These are phyloP conservation scores for Drosophila flavopinicola DNA, from an alignment of 2,888 invertebrate species.

Conservation along the genomic window DNA sequence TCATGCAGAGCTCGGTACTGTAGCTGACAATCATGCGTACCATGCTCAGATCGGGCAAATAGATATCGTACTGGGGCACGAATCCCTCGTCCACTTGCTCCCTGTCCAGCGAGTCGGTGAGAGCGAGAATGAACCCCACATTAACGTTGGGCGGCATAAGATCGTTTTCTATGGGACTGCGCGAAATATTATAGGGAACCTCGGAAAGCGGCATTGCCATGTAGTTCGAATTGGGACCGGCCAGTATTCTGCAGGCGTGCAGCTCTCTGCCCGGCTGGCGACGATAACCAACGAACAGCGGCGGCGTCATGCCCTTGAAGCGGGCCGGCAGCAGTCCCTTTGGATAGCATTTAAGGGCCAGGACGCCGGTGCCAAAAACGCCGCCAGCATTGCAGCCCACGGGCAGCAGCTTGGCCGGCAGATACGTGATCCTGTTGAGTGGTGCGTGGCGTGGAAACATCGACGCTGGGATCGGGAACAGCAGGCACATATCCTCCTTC, in stretches of 20 bases:
- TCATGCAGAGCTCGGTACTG: not conserved
- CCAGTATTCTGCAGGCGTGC: no score
- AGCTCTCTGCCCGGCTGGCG: no score
- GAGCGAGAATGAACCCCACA: constrained; percentile 1
- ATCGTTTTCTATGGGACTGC: no score
- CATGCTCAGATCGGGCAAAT: constrained; percentile 23
- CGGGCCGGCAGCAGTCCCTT: not conserved
- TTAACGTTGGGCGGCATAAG: not conserved
- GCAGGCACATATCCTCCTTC: not conserved
- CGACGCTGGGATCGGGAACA: constrained; percentile 23
- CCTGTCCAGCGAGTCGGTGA: not conserved
- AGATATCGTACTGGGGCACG: not conserved
- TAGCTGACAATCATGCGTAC: not conserved
- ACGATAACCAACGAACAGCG: constrained; percentile 41
- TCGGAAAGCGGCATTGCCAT: no score
- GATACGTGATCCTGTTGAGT: constrained; percentile 11
- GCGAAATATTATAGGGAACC: no score
- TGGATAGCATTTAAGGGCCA: constrained; percentile 38
- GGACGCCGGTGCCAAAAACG: constrained; percentile 25
- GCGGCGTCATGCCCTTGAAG: constrained; percentile 32
- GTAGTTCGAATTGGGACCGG: no score
- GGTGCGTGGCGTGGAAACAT: constrained; percentile 35
- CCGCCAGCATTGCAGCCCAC: constrained; percentile 26
- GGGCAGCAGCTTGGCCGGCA: constrained; percentile 32
- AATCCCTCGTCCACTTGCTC: not conserved